phyloP scores from a whole-genome alignment of 1,140 invertebrate genomes.

The Antheraea mylitta region DNA sequence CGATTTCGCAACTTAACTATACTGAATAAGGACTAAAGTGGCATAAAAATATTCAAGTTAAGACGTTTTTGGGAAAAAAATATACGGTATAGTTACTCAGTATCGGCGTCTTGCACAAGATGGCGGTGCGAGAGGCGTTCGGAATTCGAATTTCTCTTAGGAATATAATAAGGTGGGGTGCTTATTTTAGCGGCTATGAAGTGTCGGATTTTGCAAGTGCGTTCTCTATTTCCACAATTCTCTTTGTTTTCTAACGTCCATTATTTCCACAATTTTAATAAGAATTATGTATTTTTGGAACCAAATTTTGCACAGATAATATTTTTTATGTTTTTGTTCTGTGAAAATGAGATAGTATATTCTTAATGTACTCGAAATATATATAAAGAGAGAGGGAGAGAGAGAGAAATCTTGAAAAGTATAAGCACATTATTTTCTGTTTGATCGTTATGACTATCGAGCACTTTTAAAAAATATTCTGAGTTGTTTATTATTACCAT shows the following conservation, averaged over 20 bases:
- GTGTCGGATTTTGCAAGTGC: neutral
- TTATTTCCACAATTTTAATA: neutral
- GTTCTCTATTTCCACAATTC: neutral
- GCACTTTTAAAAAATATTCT: no score
- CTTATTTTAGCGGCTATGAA: constrained; percentile 23
- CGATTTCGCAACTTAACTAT: constrained; percentile 69
- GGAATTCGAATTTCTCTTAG: constrained; percentile 73
- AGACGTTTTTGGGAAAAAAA: constrained; percentile 74
- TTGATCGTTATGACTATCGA: no score
- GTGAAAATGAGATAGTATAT: no score
- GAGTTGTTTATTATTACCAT: no score
- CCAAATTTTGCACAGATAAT: no score
- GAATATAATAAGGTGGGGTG: constrained; percentile 59
- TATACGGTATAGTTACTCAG: constrained; percentile 66
- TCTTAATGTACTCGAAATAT: no score
- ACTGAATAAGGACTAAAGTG: constrained; percentile 70
- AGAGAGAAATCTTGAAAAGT: no score
- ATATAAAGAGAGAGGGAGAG: no score
- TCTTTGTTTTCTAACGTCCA: no score
- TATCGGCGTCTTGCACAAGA: constrained; percentile 76
- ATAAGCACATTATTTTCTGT: no score
- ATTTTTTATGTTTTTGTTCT: no score
- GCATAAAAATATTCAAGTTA: constrained; percentile 73
- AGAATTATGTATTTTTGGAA: no score
- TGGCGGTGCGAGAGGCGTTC: constrained; percentile 69